These are phyloP conservation scores for Stictonetta naevosa DNA, from an alignment of 2,113 vertebrate species.

Conservation along the genomic window DNA sequence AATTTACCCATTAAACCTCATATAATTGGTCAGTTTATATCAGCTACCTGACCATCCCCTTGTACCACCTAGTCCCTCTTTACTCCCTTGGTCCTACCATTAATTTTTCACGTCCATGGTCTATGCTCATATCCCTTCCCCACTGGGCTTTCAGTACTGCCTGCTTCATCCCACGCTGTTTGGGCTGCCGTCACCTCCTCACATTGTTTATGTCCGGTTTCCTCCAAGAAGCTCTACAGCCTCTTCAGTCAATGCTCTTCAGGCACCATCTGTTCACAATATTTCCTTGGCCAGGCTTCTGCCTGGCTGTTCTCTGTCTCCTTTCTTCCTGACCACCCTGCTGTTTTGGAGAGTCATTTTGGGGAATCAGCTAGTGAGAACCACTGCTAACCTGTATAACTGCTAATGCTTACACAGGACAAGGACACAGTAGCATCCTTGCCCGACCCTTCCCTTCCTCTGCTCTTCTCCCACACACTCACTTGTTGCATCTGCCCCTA, in stretches of 20 bases:
- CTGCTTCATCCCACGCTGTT: rapidly evolving
- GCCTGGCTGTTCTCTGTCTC: neutral
- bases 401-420: rapidly evolving
- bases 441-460: neutral
- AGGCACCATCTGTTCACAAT: constrained; percentile 49
- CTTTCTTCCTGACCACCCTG: constrained; percentile 1
- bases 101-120: neutral
- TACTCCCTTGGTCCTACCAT: neutral
- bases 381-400: neutral
- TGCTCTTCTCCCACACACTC: neutral
- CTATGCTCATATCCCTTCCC: neutral
- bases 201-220: rapidly evolving
- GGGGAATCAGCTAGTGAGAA: neutral
- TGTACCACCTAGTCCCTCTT: rapidly evolving
- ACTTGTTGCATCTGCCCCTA: neutral
- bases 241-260: neutral
- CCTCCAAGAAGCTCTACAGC: neutral
- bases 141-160: neutral
- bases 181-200: neutral
- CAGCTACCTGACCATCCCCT: neutral
- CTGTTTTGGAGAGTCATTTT: neutral
- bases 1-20: neutral
- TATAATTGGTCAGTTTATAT: neutral
- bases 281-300: constrained; percentile 9
- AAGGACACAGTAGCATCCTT: neutral